These are phyloP conservation scores for Rhincodon typus DNA, from an alignment of 2,797 vertebrate genomes.

Conservation along the genomic window DNA sequence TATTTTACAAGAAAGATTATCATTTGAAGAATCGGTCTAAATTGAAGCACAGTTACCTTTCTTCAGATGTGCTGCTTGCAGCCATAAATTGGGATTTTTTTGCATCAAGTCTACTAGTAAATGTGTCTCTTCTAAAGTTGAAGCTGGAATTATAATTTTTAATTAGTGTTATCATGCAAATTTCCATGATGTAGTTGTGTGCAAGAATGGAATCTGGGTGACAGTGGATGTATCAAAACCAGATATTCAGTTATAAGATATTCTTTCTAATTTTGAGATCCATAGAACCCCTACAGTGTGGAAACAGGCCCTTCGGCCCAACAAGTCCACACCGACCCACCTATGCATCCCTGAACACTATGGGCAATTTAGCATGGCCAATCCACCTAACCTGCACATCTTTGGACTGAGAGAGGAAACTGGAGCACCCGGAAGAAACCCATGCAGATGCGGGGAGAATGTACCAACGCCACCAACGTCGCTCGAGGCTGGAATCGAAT, in stretches of 20 bases:
- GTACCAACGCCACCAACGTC: too few relatives aligned
- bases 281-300: too few relatives aligned
- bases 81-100: not conserved
- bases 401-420: too few relatives aligned
- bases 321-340: too few relatives aligned
- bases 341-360: too few relatives aligned
- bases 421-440: too few relatives aligned
- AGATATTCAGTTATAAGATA: not conserved
- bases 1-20: not conserved
- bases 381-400: too few relatives aligned
- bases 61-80: not conserved
- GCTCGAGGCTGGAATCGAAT: too few relatives aligned
- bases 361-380: too few relatives aligned
- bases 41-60: not conserved
- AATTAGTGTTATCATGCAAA: not conserved
- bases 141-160: not conserved
- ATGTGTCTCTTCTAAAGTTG: not conserved
- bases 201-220: not conserved
- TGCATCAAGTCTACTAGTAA: not conserved
- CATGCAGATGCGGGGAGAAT: too few relatives aligned
- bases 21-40: not conserved
- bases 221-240: not conserved
- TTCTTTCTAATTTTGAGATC: not conserved
- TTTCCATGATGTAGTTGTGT: not conserved
- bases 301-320: too few relatives aligned